Conservation (phyloP, 2,888 invertebrate species). For the Spodoptera picta region DNA sequence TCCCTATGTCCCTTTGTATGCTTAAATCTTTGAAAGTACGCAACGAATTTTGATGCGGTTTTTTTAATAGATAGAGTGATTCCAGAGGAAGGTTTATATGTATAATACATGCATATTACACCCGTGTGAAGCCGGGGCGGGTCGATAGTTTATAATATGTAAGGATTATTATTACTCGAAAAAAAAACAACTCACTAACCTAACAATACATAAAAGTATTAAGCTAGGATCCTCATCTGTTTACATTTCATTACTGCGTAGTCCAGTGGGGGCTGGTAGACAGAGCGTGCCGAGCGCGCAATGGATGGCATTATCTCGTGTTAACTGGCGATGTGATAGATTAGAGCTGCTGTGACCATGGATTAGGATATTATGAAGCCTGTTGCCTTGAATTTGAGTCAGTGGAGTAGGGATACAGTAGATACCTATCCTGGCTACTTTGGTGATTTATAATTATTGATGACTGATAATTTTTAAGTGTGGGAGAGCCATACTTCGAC, state of each 20-base stretch:
- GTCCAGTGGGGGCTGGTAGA: not conserved
- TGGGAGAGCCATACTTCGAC: no score
- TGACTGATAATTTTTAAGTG: no score
- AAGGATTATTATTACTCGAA: no score
- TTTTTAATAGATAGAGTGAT: no score
- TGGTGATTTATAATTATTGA: not conserved
- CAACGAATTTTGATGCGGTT: no score
- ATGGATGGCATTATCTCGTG: constrained; percentile 32
- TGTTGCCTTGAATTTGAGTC: not conserved
- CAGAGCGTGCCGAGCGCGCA: constrained; percentile 27
- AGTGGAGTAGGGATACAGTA: not conserved
- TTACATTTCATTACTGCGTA: constrained; percentile 41
- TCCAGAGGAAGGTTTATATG: no score
- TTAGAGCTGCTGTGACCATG: constrained; percentile 1
- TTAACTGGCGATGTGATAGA: constrained; percentile 6
- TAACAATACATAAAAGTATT: constrained; percentile 3
- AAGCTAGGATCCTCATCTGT: constrained; percentile 19
- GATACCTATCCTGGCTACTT: not conserved
- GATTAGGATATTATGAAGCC: constrained; percentile 1
- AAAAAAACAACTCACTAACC: constrained; percentile 3
- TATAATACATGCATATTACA: no score
- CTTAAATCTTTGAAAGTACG: no score
- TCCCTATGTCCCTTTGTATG: no score
- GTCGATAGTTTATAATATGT: no score
- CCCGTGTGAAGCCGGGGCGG: no score